Conservation (phyloP, 2,797 vertebrate species). For the Meriones psammophilus region DNA sequence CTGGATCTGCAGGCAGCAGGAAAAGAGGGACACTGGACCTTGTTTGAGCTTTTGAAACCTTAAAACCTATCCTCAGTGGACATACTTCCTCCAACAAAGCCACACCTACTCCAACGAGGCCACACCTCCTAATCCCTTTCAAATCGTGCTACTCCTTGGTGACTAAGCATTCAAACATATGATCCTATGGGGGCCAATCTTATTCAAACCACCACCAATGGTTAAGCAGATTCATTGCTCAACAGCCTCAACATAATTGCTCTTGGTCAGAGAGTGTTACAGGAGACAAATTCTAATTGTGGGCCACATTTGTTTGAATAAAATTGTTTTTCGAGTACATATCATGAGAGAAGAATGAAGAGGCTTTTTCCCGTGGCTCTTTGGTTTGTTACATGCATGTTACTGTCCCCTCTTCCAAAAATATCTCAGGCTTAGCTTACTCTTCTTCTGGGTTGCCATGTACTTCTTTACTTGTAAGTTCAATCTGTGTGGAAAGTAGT, state of each 20-base stretch:
- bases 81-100: too few relatives aligned
- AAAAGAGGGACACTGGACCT: background rate
- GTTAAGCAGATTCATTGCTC: background rate
- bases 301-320: background rate
- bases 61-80: background rate
- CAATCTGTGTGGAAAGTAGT: background rate
- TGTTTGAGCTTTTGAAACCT: background rate
- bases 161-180: background rate
- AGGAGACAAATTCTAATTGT: constrained; percentile 6
- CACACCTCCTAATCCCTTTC: background rate
- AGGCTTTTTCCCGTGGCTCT: background rate
- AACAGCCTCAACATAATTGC: background rate
- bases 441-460: background rate
- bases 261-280: constrained; percentile 1
- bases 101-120: background rate
- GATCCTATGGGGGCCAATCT: background rate
- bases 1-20: too few relatives aligned
- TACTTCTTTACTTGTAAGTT: background rate
- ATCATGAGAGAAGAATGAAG: background rate
- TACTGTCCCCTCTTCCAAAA: background rate
- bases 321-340: background rate
- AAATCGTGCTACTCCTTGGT: too few relatives aligned
- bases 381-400: background rate
- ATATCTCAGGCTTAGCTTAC: background rate
- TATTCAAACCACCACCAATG: background rate